Percentiles rank a stretch among this genome's conserved stretches.
Evolutionary conservation across 1,140 invertebrate genomes (phyloP).

Genomic region (Campoletis sonorensis): DNA sequence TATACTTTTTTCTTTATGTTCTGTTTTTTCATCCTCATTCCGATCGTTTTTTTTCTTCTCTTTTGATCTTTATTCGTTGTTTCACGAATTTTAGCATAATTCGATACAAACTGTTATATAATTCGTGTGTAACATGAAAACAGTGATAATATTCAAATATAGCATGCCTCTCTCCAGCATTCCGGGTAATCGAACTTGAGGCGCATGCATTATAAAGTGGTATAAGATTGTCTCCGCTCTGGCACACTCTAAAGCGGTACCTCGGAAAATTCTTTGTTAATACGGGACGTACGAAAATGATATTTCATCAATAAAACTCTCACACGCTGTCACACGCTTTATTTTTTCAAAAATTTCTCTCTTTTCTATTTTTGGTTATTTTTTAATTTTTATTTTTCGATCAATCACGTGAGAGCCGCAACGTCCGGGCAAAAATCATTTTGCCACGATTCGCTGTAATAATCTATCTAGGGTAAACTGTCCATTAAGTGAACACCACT

Average conservation of each 20-base stretch:
- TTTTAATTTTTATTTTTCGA: slow-evolving; percentile 11
- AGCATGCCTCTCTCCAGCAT: slow-evolving; percentile 53
- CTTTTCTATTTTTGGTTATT: too few relatives aligned
- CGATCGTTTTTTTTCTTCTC: slow-evolving; percentile 29
- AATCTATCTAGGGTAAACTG: too few relatives aligned
- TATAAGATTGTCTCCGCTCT: slow-evolving; percentile 47
- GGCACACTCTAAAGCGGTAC: slow-evolving; percentile 49
- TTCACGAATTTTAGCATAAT: slow-evolving; percentile 3
- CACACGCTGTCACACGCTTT: slow-evolving; percentile 26
- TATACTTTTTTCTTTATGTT: neutral
- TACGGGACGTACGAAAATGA: slow-evolving; percentile 37
- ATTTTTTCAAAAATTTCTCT: slow-evolving; percentile 24
- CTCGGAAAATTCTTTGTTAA: slow-evolving; percentile 55
- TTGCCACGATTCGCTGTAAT: slow-evolving; percentile 2
- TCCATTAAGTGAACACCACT: too few relatives aligned
- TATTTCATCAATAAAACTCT: neutral
- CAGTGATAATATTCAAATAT: slow-evolving; percentile 52
- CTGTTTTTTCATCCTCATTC: neutral
- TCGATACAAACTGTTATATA: slow-evolving; percentile 29
- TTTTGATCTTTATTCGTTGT: slow-evolving; percentile 8
- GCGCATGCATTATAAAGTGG: slow-evolving; percentile 52
- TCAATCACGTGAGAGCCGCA: slow-evolving; percentile 36
- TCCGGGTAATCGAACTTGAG: slow-evolving; percentile 47
- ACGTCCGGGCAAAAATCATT: slow-evolving; percentile 20
- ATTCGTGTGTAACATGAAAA: slow-evolving; percentile 50